A percentile compares a stretch with the other conserved stretches of the same genome.
phyloP scores from a whole-genome alignment of 2,113 vertebrate genomes.

The Scolopax mira region DNA sequence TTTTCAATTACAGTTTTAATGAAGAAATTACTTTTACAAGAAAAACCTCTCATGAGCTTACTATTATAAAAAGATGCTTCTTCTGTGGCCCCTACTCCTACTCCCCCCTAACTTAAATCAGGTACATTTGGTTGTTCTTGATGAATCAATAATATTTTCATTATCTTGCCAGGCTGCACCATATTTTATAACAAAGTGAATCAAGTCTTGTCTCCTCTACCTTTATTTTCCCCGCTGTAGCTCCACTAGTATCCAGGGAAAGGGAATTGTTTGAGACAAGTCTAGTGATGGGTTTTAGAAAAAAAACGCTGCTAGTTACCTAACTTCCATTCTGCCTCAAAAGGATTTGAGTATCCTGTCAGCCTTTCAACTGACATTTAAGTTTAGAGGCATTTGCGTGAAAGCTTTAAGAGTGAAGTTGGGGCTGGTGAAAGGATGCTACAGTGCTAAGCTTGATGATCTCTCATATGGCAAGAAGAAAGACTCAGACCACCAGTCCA shows the following conservation, averaged over 20 bases:
- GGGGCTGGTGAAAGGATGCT: background rate
- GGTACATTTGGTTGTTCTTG: background rate
- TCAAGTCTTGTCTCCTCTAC: background rate
- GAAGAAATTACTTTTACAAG: slow-evolving; percentile 48
- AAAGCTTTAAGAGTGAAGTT: background rate
- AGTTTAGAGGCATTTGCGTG: background rate
- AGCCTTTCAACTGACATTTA: background rate
- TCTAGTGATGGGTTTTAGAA: background rate
- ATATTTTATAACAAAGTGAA: background rate
- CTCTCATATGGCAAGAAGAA: background rate
- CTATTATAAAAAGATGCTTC: background rate
- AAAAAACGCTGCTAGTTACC: background rate
- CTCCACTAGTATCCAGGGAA: background rate
- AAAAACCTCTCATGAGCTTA: slow-evolving; percentile 26
- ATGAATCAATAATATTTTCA: slow-evolving; percentile 19
- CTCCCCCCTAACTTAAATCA: background rate
- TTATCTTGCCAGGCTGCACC: background rate
- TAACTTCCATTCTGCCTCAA: background rate
- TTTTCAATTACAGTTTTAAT: slow-evolving; percentile 61
- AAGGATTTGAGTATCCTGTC: background rate
- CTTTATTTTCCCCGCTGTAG: background rate
- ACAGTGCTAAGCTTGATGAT: background rate
- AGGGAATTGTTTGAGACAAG: background rate
- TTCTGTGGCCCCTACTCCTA: background rate
- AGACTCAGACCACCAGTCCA: rapidly evolving